phyloP scores from a whole-genome alignment of 2,888 invertebrate species.

The Leptopterna dolabrata region DNA sequence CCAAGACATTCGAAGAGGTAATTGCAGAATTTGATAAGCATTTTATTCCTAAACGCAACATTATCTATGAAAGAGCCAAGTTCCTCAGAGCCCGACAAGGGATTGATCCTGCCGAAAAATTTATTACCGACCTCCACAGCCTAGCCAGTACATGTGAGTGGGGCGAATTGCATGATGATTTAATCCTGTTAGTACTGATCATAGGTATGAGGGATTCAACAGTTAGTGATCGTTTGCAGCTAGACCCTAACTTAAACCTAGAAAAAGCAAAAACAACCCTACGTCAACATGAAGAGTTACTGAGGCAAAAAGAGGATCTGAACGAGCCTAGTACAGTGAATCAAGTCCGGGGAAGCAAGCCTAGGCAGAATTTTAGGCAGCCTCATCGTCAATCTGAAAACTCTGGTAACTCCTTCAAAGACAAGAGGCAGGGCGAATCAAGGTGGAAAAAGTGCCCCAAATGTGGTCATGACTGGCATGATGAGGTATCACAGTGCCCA shows the following conservation, averaged over 20 bases:
- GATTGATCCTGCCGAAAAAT: not conserved
- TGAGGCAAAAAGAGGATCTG: not conserved
- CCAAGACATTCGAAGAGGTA: too few relatives aligned
- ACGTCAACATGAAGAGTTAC: not conserved
- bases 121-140: too few relatives aligned
- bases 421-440: too few relatives aligned
- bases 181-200: too few relatives aligned
- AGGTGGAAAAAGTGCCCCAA: not conserved
- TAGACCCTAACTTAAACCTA: not conserved
- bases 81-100: not conserved
- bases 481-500: not conserved
- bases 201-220: not conserved
- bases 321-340: not conserved
- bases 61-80: not conserved
- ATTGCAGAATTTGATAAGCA: not conserved
- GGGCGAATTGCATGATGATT: not conserved
- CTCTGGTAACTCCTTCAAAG: too few relatives aligned
- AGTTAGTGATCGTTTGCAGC: not conserved
- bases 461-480: not conserved
- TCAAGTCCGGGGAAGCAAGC: too few relatives aligned
- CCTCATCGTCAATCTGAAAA: too few relatives aligned
- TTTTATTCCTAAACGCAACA: not conserved
- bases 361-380: too few relatives aligned
- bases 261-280: not conserved
- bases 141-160: not conserved